Evolutionary conservation across 2,797 vertebrate genomes (phyloP).

Genomic region (Astyanax mexicanus): DNA sequence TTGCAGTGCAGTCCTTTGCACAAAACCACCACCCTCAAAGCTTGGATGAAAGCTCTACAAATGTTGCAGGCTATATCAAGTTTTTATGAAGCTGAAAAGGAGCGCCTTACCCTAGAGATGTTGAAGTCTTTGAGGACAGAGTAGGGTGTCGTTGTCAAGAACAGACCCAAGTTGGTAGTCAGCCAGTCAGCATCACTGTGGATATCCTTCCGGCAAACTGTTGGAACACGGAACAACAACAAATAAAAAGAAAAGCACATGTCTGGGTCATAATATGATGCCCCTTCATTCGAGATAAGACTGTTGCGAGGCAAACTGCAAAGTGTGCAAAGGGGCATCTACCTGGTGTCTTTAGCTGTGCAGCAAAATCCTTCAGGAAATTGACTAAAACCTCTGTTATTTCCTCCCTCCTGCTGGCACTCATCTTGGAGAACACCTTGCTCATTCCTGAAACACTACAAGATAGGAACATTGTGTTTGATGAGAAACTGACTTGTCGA

Average conservation of each 20-base stretch:
- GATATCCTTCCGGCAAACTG: background rate
- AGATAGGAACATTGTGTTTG: background rate
- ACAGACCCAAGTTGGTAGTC: background rate
- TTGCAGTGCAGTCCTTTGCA: no score
- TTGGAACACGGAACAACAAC: no score
- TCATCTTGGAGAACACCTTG: constrained; percentile 28
- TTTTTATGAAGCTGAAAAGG: no score
- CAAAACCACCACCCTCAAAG: background rate
- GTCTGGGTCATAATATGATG: background rate
- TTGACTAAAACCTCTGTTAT: constrained; percentile 42
- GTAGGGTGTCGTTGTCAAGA: background rate
- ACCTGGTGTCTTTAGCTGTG: background rate
- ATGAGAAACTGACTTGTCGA: background rate
- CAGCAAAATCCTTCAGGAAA: constrained; percentile 39
- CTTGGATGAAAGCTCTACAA: background rate
- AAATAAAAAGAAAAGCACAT: no score
- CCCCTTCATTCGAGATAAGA: background rate
- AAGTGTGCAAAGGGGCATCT: background rate
- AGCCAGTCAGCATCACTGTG: background rate
- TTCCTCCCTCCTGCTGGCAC: background rate
- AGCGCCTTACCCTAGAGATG: background rate
- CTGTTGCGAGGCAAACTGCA: background rate
- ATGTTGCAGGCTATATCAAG: no score
- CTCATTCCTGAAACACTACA: constrained; percentile 56
- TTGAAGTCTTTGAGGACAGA: background rate